Evolutionary conservation across 2,888 invertebrate genomes (phyloP).

Genomic region (Lasiommata megera): DNA sequence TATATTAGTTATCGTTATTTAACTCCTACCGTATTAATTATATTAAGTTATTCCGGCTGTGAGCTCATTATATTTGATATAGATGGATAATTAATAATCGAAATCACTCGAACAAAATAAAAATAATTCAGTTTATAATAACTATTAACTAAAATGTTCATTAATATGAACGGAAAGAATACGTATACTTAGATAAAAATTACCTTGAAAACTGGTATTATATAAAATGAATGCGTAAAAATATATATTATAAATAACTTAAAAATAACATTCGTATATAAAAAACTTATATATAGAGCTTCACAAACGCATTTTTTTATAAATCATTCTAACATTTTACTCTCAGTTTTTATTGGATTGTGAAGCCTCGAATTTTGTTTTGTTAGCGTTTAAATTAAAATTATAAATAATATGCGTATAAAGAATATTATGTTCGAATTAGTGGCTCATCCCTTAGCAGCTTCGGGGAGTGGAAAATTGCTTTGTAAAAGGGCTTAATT

Average conservation of each 20-base stretch:
- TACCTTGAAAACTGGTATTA: too few species aligned
- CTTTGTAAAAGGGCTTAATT: slow-evolving; percentile 24
- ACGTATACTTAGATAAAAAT: too few species aligned
- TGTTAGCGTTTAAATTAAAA: neutral
- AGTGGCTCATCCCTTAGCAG: slow-evolving; percentile 16
- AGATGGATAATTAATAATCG: neutral
- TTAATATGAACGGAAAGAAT: too few species aligned
- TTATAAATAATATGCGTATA: neutral
- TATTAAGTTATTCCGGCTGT: slow-evolving; percentile 23
- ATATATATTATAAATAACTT: too few species aligned
- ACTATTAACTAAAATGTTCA: neutral
- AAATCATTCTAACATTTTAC: too few species aligned
- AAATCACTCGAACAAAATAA: neutral
- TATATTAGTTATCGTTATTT: neutral
- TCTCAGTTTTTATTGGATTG: neutral
- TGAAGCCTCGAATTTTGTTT: neutral
- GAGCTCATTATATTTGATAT: slow-evolving; percentile 10
- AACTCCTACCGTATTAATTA: neutral
- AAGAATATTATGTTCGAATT: slow-evolving; percentile 4
- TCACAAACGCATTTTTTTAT: too few species aligned
- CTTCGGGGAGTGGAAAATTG: slow-evolving; percentile 24
- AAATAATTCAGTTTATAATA: neutral
- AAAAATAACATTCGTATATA: too few species aligned
- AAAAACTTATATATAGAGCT: too few species aligned
- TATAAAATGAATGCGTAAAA: too few species aligned